phyloP scores from a whole-genome alignment of 2,113 vertebrate genomes.

The Pelmatolapia mariae region DNA sequence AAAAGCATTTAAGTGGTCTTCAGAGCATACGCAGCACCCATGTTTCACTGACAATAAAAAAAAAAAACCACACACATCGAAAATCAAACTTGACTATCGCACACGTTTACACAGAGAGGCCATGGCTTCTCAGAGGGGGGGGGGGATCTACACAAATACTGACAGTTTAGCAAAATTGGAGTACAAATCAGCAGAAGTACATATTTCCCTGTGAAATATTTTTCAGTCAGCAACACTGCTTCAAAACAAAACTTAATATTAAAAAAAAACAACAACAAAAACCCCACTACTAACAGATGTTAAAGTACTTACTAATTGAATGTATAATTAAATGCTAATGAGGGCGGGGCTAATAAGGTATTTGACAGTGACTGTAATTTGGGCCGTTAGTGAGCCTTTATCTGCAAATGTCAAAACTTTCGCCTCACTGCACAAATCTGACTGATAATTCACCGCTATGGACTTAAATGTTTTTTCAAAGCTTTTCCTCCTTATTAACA shows the following conservation, averaged over 20 bases:
- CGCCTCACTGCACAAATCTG: neutral
- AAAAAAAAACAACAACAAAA: neutral
- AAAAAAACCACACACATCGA: accelerated
- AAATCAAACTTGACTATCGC: neutral
- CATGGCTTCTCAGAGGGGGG: neutral
- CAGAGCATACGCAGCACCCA: conserved; percentile 9
- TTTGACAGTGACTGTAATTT: neutral
- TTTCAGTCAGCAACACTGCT: neutral
- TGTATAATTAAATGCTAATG: neutral
- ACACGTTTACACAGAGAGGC: neutral
- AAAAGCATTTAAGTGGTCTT: neutral
- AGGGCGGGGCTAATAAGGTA: neutral
- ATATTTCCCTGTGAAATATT: neutral
- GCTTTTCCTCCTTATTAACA: neutral
- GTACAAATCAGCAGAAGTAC: neutral
- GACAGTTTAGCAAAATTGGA: neutral
- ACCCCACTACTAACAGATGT: accelerated
- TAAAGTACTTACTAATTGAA: neutral
- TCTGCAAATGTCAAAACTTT: neutral
- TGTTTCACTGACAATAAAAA: neutral
- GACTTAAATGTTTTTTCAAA: neutral
- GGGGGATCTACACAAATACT: neutral
- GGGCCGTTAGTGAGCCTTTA: neutral
- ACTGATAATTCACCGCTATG: neutral
- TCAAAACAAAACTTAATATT: neutral